A percentile compares a stretch with the other conserved stretches of the same genome.
Evolutionary conservation across 1,140 invertebrate species (phyloP).

Genomic region (Diplogasteroides magnus): DNA sequence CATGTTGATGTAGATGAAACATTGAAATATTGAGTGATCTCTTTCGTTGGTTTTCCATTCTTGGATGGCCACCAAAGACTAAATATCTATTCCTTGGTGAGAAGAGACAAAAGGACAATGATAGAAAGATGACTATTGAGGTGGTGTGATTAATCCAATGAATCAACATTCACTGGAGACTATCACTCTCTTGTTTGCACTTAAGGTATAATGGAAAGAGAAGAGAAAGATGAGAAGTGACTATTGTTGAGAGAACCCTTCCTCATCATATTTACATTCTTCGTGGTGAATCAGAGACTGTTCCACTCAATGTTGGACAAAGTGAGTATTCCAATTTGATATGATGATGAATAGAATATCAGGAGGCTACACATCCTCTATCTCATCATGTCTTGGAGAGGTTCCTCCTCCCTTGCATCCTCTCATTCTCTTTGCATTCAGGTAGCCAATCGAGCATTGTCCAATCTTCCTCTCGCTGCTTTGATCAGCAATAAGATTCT

Average conservation of each 20-base stretch:
- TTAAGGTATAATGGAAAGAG: not conserved
- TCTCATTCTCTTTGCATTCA: not conserved
- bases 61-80: not conserved
- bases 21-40: not conserved
- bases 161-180: not conserved
- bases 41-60: not conserved
- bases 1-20: not conserved
- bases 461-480: not conserved
- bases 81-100: not conserved
- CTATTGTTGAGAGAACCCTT: not conserved
- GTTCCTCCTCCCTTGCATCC: not conserved
- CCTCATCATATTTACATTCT: not conserved
- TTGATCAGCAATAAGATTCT: not conserved
- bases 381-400: not conserved
- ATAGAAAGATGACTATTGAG: not conserved
- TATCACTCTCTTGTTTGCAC: not conserved
- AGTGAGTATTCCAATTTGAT: not conserved
- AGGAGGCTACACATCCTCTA: not conserved
- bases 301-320: not conserved
- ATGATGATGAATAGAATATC: not conserved
- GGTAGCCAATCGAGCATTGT: not conserved
- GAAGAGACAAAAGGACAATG: not conserved
- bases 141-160: not conserved
- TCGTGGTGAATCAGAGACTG: not conserved
- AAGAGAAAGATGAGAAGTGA: not conserved